Percentiles rank a stretch among this genome's conserved stretches.
These are phyloP conservation scores for Solen grandis DNA, from an alignment of 1,140 invertebrate genomes.

Conservation along the genomic window DNA sequence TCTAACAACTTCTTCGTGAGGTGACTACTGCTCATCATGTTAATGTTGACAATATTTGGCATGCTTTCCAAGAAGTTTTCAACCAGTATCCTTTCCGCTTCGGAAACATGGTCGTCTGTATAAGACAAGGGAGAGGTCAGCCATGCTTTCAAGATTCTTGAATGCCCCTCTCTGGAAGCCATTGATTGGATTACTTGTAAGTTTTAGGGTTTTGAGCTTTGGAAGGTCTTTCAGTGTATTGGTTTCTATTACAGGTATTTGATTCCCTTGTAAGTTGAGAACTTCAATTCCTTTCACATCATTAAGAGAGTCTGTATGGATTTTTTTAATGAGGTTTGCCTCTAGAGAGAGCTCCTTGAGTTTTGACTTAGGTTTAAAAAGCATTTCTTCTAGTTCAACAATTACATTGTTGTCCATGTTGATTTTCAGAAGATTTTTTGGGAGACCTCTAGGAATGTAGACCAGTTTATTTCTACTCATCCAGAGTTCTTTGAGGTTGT, in stretches of 20 bases:
- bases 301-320: slow-evolving; percentile 86
- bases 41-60: slow-evolving; percentile 85
- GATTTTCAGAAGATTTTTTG: slow-evolving; percentile 74
- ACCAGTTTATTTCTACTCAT: slow-evolving; percentile 69
- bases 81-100: slow-evolving; percentile 65
- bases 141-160: slow-evolving; percentile 76
- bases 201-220: slow-evolving; percentile 82
- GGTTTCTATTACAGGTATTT: slow-evolving; percentile 56
- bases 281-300: slow-evolving; percentile 87
- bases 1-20: slow-evolving; percentile 86
- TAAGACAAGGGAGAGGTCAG: slow-evolving; percentile 87
- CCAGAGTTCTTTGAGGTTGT: slow-evolving; percentile 88
- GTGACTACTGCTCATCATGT: slow-evolving; percentile 88
- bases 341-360: slow-evolving; percentile 81
- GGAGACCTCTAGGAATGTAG: slow-evolving; percentile 87
- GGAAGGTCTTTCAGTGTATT: slow-evolving; percentile 67
- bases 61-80: slow-evolving; percentile 80
- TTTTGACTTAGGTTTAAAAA: slow-evolving; percentile 66
- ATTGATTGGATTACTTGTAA: slow-evolving; percentile 81
- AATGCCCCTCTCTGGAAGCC: slow-evolving; percentile 77
- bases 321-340: slow-evolving; percentile 85
- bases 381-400: slow-evolving; percentile 66
- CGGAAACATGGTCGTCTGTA: slow-evolving; percentile 32
- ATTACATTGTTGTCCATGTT: slow-evolving; percentile 76
- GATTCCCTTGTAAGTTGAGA: slow-evolving; percentile 81